Base-by-base conservation (phyloP, 2,113 vertebrate species). In the Rhabdornis inornatus region DNA sequence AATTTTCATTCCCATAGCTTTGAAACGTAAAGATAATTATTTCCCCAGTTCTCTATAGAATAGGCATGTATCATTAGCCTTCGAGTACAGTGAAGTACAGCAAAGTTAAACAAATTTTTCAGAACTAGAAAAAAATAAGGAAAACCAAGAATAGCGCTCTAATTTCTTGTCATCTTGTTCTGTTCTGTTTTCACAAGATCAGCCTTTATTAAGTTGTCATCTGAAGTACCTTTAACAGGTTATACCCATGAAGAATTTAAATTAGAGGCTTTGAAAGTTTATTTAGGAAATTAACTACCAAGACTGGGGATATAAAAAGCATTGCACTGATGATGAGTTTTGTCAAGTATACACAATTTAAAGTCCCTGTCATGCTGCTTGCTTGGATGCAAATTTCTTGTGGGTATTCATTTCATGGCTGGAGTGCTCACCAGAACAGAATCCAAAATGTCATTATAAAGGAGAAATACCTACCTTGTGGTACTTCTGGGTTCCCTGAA, bases 151-250 rank as follows among this genome's bases (percentile, higher is more conserved):
- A 94, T 89, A 95, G 92, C 71, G 70, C 35, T 90, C 39, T 90
- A 65, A 95, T 95, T 92, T 90, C 89, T 59, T 94, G 87, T 91
- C 82, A 93, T 91, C 42, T 82, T 87, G 65, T 92, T 95, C 91
- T 70, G 47, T 89, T 92, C 91, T 95, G 77, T 92, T 94, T 91
- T 82, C 70, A 90, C 50, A 86, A 59, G 90, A 95, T 94, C 95
- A 92, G 50, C 59, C 75, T 77, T 95, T 89, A 88, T 94, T 95
- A 95, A 94, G 84, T 63, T 95, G 79, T 94, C 90, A 93, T 93
- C 66, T 91, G 47, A 87, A 94, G 50, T 52, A 90, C 85, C 90
- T 96, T 89, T 92, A 88, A 80, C 85, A 75, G 74, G 72, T 91
- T 90, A 72, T 72, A 83, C 22, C 53, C 47, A 23, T 88, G 79